Conservation (phyloP, 1,140 invertebrate genomes). For the Campoletis sonorensis region DNA sequence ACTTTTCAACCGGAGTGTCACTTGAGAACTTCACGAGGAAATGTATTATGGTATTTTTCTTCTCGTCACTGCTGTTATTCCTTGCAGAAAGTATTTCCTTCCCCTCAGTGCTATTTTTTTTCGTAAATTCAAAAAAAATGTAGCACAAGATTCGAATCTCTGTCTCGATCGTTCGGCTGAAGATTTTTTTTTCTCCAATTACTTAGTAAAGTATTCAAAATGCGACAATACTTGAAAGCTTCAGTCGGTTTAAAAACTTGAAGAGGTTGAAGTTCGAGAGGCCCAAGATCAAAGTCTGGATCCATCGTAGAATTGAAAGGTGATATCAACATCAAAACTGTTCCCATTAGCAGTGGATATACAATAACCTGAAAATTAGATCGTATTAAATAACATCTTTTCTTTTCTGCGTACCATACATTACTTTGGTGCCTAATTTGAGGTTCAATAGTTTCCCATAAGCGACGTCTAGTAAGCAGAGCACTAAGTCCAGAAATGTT, state of each 20-base stretch:
- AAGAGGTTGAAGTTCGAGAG: slow-evolving; percentile 32
- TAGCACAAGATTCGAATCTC: background rate
- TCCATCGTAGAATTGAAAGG: slow-evolving; percentile 20
- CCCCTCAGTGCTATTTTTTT: background rate
- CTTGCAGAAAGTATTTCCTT: background rate
- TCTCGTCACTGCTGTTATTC: background rate
- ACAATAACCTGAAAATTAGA: slow-evolving; percentile 52
- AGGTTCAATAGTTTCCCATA: background rate
- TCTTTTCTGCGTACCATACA: background rate
- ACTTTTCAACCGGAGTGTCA: background rate
- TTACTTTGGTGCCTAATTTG: background rate
- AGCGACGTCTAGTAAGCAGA: background rate
- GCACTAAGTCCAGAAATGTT: background rate
- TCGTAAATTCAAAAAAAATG: background rate
- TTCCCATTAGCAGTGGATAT: slow-evolving; percentile 54
- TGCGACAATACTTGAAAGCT: slow-evolving; percentile 26
- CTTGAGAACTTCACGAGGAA: background rate
- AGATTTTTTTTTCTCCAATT: background rate
- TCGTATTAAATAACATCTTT: slow-evolving; percentile 4
- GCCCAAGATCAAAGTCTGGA: background rate
- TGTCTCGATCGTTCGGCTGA: background rate
- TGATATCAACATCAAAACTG: slow-evolving; percentile 52
- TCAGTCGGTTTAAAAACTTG: slow-evolving; percentile 55
- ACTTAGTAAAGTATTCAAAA: background rate
- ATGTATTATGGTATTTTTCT: background rate